Evolutionary conservation across 2,888 invertebrate genomes (phyloP).

Genomic region (Corythucha ciliata): DNA sequence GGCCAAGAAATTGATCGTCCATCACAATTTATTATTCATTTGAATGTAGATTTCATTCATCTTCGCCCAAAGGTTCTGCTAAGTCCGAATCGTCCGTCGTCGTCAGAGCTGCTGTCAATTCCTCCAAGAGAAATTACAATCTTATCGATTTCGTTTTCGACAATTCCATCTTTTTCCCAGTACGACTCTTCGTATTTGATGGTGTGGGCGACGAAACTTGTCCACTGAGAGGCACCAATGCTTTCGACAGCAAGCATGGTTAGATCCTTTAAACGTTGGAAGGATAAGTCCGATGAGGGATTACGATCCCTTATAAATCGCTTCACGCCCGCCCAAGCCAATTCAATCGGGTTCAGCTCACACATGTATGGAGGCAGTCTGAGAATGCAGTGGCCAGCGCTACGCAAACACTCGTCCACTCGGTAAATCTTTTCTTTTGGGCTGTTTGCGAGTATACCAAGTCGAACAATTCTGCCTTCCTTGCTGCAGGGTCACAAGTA

Average conservation of each 20-base stretch:
- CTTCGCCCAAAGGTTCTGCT: too few relatives aligned
- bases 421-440: neutral
- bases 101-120: too few relatives aligned
- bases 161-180: too few relatives aligned
- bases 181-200: too few relatives aligned
- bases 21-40: too few relatives aligned
- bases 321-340: constrained; percentile 2
- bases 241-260: constrained; percentile 1
- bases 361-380: constrained; percentile 1
- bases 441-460: neutral
- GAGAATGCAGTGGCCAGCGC: neutral
- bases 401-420: neutral
- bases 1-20: too few relatives aligned
- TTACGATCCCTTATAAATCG: neutral
- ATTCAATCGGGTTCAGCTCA: constrained; percentile 5
- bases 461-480: neutral
- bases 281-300: too few relatives aligned
- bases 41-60: too few relatives aligned
- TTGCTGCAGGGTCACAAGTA: neutral
- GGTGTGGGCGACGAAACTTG: neutral
- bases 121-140: too few relatives aligned
- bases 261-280: neutral
- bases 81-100: too few relatives aligned
- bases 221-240: neutral
- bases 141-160: too few relatives aligned